Base-by-base conservation (phyloP, 2,888 invertebrate genomes). In the Drosophila fulvimacula region DNA sequence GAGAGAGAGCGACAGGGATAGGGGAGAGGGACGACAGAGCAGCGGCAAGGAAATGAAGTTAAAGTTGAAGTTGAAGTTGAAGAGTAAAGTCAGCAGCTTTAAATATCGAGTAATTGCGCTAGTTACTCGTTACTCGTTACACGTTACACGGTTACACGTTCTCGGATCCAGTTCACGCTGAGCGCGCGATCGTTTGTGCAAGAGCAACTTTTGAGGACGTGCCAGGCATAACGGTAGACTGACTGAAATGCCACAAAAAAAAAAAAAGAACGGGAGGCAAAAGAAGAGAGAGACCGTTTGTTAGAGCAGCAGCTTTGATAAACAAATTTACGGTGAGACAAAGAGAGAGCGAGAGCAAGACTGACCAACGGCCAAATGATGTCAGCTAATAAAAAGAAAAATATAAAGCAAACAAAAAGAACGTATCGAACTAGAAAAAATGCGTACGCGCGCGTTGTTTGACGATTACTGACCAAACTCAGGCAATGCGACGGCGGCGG, bases 371-470 rank as follows among this genome's bases (percentile, higher is more conserved):
- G 52, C 44, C 24, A 66, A 76, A 81, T 81, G 86, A 85, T 82
- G 81, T 82, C 86, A 89, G 89, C 79, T 42, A 55, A 71, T 65
- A 61, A 61, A 59, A 57, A 55, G 24, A 39, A 59, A 66, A 41
- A 53, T 21, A 61, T 30, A 58, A 48, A 59, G 52, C 46, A 56
- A 39, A 36, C n/a, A n/a, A 44, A 38, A 61, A 65, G 66, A 52
- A 55, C 48, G 65, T 60, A 65, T 63, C 52, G 56, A 71, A 68
- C 66, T 63, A 55, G 60, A 73, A 79, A 85, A 85, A 82, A 86
- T 90, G 90, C 82, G 90, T 76, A 76, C 89, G 89, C 80, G 75
- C 65, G 70, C 87, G 87, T 42, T 76, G 82, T 83, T 80, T 76
- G 71, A 59, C 82, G 80, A 72, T 76, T 76, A 87, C 87, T 90